Percentiles rank a stretch among this genome's conserved stretches.
These are phyloP conservation scores for Hypanus sabinus DNA, from an alignment of 2,113 vertebrate genomes.

Conservation along the genomic window DNA sequence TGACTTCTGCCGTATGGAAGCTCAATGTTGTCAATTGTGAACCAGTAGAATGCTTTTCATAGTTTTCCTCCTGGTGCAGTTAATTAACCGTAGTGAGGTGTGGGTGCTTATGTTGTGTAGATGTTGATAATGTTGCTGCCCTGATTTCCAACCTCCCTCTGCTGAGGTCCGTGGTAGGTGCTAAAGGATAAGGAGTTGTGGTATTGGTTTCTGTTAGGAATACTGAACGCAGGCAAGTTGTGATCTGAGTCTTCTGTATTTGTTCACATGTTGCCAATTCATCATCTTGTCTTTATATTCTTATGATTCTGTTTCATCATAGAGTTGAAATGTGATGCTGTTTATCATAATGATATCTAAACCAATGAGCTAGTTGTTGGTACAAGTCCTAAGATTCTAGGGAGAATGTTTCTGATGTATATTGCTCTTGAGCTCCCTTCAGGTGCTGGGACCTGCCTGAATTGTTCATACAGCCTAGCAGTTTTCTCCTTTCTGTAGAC, in stretches of 20 bases:
- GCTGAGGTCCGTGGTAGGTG: background rate
- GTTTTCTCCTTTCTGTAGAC: background rate
- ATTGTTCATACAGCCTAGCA: background rate
- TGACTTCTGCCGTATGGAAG: background rate
- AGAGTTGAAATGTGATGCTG: background rate
- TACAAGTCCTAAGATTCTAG: background rate
- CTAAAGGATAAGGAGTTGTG: background rate
- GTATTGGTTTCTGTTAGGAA: background rate
- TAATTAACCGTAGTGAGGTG: background rate
- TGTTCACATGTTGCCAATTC: background rate
- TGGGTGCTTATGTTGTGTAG: background rate
- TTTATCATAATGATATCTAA: background rate
- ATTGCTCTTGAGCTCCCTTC: background rate
- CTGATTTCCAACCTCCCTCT: background rate
- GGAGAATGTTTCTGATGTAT: no score
- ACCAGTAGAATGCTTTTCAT: constrained; percentile 16
- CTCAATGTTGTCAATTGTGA: background rate
- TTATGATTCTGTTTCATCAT: background rate
- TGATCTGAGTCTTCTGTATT: background rate
- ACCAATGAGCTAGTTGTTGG: background rate
- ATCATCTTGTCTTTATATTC: background rate
- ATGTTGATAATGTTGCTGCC: background rate
- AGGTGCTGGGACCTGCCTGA: background rate
- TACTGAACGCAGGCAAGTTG: background rate
- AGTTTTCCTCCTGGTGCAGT: background rate